Base-by-base conservation (phyloP, 2,113 vertebrate species). In the Alexandromys fortis region DNA sequence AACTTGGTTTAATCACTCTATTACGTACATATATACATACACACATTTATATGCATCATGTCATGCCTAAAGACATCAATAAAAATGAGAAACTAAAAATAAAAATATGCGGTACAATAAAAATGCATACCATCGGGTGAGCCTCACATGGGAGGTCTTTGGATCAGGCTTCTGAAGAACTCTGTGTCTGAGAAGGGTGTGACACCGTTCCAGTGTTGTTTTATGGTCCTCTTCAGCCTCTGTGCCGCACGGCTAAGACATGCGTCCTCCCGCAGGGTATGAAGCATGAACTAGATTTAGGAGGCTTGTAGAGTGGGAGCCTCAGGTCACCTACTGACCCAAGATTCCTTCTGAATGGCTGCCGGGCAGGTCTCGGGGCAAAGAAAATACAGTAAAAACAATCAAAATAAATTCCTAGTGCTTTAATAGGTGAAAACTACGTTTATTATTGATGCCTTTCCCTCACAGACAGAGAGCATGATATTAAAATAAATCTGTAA, bases 401-500 rank as follows among this genome's bases (percentile, higher is more conserved):
- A 52, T 86, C 86, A 94, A 65, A n/a, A 89, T 85, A 72, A 96
- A 92, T 85, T 52, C 17, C 35, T 12, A n/a, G 61, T n/a, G n/a
- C 90, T 93, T 86, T 68, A 94, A 35, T 68, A 90, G 67, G n/a
- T 85, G 35, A 65, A 92, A 81, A 21, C 83, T 24, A 5, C 61
- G 10, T 65, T 70, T 5, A 6, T 92, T 49, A 30, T 70, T n/a
- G 58, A 47, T 82, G 55, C 65, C 16, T 89, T 61, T 86, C 77
- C 77, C 45, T 93, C 24, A 28, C 0, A 3, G 35, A 35, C 92
- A 92, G 33, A 81, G 65, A 70, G 47, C 5, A 3, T 38, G 26
- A n/a, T 16, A 30, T 91, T 82, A 21, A 73, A 22, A 87, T 83
- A 75, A 81, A 76, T n/a, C 58, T 35, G 26, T 24, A n/a, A 45